Conservation (phyloP, 2,113 vertebrate genomes). For the Calidris pugnax region DNA sequence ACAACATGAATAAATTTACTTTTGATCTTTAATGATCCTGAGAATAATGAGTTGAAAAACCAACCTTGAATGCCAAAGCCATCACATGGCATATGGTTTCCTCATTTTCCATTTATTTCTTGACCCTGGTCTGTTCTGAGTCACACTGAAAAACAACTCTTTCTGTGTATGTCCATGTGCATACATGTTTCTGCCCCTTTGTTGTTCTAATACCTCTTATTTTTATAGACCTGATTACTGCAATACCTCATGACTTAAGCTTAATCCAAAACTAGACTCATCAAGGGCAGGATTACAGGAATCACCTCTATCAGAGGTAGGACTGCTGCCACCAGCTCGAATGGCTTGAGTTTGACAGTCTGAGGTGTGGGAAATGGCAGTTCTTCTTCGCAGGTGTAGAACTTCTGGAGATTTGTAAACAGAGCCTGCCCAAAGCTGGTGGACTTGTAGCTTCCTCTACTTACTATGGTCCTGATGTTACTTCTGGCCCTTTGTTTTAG, state of each 20-base stretch:
- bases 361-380: neutral
- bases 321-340: neutral
- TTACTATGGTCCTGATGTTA: neutral
- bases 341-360: neutral
- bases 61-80: neutral
- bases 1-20: constrained; percentile 13
- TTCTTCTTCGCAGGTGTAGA: neutral
- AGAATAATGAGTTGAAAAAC: neutral
- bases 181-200: neutral
- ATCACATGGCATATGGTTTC: neutral
- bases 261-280: neutral
- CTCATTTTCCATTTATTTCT: constrained; percentile 5
- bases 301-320: accelerated
- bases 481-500: neutral
- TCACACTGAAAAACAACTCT: neutral
- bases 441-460: neutral
- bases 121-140: neutral
- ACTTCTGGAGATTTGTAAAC: neutral
- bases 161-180: accelerated
- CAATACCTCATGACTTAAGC: neutral
- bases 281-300: neutral
- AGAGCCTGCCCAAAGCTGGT: neutral
- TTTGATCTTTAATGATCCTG: constrained; percentile 25
- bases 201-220: neutral
- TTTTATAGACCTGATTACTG: neutral